These are phyloP conservation scores for Nettapus auritus DNA, from an alignment of 2,113 vertebrate genomes.

Conservation along the genomic window DNA sequence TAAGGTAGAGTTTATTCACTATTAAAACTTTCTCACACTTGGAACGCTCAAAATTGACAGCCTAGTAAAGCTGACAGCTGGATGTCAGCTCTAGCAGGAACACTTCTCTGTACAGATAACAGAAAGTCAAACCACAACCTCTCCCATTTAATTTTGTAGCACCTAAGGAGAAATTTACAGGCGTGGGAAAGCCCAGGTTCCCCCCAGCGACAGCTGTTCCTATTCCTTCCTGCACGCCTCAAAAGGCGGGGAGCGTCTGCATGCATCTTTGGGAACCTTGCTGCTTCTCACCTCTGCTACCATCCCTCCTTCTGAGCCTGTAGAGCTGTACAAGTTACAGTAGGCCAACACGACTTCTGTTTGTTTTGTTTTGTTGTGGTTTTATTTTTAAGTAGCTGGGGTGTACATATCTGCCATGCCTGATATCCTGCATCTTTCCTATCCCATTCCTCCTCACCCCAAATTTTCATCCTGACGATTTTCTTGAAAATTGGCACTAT, in stretches of 20 bases:
- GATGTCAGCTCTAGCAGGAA: not conserved
- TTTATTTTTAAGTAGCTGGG: not conserved
- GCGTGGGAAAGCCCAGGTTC: slow-evolving; percentile 3
- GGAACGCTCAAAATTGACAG: not conserved
- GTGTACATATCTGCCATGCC: not conserved
- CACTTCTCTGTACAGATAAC: not conserved
- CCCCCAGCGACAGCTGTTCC: not conserved
- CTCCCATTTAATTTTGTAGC: slow-evolving; percentile 11
- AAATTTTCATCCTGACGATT: not conserved
- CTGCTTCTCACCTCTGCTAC: not conserved
- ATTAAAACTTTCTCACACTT: not conserved
- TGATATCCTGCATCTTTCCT: not conserved
- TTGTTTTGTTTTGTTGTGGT: not conserved
- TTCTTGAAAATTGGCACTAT: not conserved
- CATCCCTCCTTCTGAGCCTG: accelerated
- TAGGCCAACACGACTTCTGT: not conserved
- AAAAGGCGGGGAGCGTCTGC: not conserved
- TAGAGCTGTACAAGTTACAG: not conserved
- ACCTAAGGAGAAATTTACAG: not conserved
- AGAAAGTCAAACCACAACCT: not conserved
- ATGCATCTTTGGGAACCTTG: not conserved
- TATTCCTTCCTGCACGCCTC: not conserved
- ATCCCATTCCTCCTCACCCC: not conserved
- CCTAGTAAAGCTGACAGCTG: not conserved
- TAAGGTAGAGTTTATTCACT: not conserved